A percentile compares a stretch with the other conserved stretches of the same genome.
Conservation (phyloP, 2,888 invertebrate genomes). For the Lasioglossum vierecki region DNA sequence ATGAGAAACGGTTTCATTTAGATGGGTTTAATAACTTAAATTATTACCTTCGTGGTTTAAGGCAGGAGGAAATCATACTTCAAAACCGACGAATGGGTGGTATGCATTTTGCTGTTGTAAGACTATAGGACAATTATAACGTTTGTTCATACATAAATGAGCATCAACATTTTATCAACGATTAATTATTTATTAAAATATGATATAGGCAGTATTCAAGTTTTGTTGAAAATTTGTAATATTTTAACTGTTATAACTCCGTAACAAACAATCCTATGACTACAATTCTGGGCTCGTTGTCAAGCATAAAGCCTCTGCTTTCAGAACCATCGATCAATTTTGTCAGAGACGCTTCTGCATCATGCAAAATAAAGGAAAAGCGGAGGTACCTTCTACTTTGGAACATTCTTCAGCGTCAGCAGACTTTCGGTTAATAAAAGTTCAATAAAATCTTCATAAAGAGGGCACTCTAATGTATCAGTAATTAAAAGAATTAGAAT, state of each 20-base stretch:
- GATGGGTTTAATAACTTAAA: neutral
- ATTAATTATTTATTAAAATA: neutral
- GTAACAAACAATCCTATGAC: neutral
- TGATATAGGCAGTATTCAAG: neutral
- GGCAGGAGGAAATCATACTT: neutral
- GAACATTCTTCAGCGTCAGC: too few species aligned
- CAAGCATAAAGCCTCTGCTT: neutral
- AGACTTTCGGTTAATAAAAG: too few species aligned
- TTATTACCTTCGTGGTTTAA: neutral
- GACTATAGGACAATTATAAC: neutral
- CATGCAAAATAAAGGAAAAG: too few species aligned
- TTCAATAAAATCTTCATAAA: too few species aligned
- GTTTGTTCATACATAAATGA: neutral
- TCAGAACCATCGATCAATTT: too few species aligned
- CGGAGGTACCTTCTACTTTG: too few species aligned
- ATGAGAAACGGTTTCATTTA: neutral
- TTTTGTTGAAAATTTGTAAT: neutral
- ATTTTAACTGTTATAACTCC: neutral
- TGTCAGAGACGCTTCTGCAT: too few species aligned
- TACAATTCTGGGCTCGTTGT: neutral
- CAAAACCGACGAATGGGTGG: neutral
- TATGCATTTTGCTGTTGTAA: neutral
- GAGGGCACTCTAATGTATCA: too few species aligned
- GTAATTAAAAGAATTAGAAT: too few species aligned
- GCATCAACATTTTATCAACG: neutral